phyloP scores from a whole-genome alignment of 1,140 invertebrate species.

The Drosophila funebris region DNA sequence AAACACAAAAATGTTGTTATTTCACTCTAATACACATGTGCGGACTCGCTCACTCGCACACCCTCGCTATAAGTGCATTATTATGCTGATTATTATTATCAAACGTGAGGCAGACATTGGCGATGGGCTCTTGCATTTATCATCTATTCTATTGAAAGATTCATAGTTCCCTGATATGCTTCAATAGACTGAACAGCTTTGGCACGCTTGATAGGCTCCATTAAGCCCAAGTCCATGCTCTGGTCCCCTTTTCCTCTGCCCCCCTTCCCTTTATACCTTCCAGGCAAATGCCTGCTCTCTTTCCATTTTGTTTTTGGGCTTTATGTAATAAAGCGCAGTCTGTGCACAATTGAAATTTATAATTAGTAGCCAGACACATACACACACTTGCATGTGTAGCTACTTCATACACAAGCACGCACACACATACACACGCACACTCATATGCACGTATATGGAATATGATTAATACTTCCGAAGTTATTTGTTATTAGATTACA shows the following conservation, averaged over 20 bases:
- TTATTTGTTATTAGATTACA: conserved; percentile 82
- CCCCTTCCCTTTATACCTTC: not conserved
- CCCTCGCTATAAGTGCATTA: conserved; percentile 62
- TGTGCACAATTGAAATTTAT: conserved; percentile 79
- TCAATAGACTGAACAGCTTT: conserved; percentile 71
- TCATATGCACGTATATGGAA: conserved; percentile 37
- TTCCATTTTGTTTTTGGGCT: conserved; percentile 6
- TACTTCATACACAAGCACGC: no score
- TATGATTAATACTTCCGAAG: conserved; percentile 81
- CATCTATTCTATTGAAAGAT: conserved; percentile 54
- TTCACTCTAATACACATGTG: not conserved
- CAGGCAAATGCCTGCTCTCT: not conserved
- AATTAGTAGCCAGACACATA: conserved; percentile 68
- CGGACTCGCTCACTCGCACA: not conserved
- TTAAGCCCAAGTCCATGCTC: conserved; percentile 18
- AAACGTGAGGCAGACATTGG: conserved; percentile 22
- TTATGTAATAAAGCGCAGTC: conserved; percentile 64
- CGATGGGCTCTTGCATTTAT: conserved; percentile 3
- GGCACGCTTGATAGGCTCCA: conserved; percentile 61
- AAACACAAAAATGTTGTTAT: conserved; percentile 17
- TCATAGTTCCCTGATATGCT: conserved; percentile 63
- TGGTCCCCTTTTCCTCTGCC: not conserved
- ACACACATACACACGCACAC: not conserved
- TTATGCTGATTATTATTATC: conserved; percentile 76
- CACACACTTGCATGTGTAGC: not conserved